phyloP scores from a whole-genome alignment of 2,113 vertebrate species.

The Orientallactaga bullata region DNA sequence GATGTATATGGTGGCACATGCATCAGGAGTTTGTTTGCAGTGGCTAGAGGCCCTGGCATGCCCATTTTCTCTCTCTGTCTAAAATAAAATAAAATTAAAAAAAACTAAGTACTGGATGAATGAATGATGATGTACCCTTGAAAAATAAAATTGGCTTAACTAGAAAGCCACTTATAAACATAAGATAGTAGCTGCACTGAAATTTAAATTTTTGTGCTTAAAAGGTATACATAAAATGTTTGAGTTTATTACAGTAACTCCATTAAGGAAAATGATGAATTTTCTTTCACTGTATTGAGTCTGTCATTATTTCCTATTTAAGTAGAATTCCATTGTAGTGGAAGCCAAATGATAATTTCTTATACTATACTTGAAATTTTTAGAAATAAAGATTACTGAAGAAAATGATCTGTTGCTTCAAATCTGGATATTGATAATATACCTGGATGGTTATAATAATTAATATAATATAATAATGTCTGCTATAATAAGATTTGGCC shows the following conservation, averaged over 20 bases:
- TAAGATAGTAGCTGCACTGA: constrained; percentile 22
- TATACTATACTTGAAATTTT: constrained; percentile 51
- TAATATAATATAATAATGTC: constrained; percentile 1
- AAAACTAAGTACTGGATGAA: constrained; percentile 22
- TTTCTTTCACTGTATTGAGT: constrained; percentile 39
- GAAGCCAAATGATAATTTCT: constrained; percentile 35
- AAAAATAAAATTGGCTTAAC: constrained; percentile 54
- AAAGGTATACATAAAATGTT: constrained; percentile 39
- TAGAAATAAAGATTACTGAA: constrained; percentile 45
- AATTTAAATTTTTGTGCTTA: constrained; percentile 59
- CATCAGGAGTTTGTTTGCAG: too few relatives aligned
- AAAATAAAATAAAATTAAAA: too few relatives aligned
- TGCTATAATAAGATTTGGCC: constrained; percentile 39
- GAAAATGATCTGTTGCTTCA: constrained; percentile 38
- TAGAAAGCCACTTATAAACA: constrained; percentile 17
- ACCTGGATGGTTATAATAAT: constrained; percentile 1
- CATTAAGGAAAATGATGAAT: constrained; percentile 48
- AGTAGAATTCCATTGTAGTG: constrained; percentile 48
- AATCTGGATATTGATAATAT: constrained; percentile 38
- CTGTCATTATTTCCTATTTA: constrained; percentile 35
- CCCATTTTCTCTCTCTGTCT: too few relatives aligned
- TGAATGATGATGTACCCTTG: constrained; percentile 19
- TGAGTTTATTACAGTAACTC: constrained; percentile 39
- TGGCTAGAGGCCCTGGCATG: too few relatives aligned
- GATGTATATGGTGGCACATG: too few relatives aligned